These are phyloP conservation scores for Protonibea diacanthus DNA, from an alignment of 2,797 vertebrate species.

Conservation along the genomic window DNA sequence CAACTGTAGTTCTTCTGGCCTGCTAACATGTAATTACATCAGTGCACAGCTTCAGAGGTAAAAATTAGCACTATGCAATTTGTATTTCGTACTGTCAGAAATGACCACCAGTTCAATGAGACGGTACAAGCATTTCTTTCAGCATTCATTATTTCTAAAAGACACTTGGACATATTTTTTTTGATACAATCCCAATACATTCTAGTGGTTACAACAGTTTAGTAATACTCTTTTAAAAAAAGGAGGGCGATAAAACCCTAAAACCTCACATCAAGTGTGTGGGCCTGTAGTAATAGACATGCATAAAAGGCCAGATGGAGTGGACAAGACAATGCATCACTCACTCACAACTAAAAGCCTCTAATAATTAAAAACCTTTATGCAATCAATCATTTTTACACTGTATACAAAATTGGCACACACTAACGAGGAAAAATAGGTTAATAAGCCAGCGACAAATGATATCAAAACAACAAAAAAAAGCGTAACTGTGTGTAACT, in stretches of 20 bases:
- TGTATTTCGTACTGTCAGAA: slow-evolving; percentile 52
- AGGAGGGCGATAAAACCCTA: slow-evolving; percentile 63
- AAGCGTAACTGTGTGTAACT: slow-evolving; percentile 61
- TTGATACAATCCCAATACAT: slow-evolving; percentile 87
- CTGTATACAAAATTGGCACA: slow-evolving; percentile 83
- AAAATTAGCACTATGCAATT: slow-evolving; percentile 81
- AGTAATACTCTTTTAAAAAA: slow-evolving; percentile 58
- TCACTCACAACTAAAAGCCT: slow-evolving; percentile 76
- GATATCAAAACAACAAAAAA: slow-evolving; percentile 59
- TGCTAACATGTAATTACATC: slow-evolving; percentile 30
- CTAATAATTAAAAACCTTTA: slow-evolving; percentile 75
- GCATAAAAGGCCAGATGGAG: slow-evolving; percentile 76
- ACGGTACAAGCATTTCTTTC: slow-evolving; percentile 71
- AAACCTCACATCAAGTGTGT: slow-evolving; percentile 60
- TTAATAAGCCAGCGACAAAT: slow-evolving; percentile 77
- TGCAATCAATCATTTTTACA: slow-evolving; percentile 71
- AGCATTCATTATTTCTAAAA: slow-evolving; percentile 81
- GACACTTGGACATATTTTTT: slow-evolving; percentile 79
- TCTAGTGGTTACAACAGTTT: slow-evolving; percentile 89
- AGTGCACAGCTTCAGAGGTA: slow-evolving; percentile 32
- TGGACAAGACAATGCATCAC: slow-evolving; percentile 66
- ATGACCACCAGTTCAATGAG: slow-evolving; percentile 73
- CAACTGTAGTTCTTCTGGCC: slow-evolving; percentile 14
- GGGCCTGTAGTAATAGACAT: slow-evolving; percentile 72
- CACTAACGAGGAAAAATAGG: slow-evolving; percentile 78